phyloP scores from a whole-genome alignment of 2,888 invertebrate species.

The Sinhomidia bicolor region DNA sequence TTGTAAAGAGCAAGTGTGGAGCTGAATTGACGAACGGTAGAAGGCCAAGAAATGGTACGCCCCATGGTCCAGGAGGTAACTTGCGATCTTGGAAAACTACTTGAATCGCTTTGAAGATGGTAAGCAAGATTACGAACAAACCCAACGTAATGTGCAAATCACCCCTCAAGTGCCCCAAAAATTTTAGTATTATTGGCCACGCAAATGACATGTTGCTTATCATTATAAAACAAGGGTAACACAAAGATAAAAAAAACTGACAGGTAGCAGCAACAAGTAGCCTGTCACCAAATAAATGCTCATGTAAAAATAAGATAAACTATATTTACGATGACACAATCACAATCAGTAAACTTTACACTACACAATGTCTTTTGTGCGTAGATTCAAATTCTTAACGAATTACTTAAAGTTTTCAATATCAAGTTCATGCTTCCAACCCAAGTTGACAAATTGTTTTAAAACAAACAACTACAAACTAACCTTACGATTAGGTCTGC shows the following conservation, averaged over 20 bases:
- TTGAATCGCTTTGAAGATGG: slow-evolving; percentile 72
- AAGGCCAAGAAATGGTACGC: slow-evolving; percentile 92
- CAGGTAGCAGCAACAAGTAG: background rate
- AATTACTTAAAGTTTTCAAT: background rate
- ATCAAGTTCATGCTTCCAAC: slow-evolving; percentile 6
- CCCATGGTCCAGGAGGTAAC: slow-evolving; percentile 94
- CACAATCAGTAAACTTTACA: background rate
- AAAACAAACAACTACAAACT: background rate
- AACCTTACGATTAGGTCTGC: background rate
- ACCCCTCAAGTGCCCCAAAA: slow-evolving; percentile 56
- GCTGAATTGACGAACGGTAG: slow-evolving; percentile 89
- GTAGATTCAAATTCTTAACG: background rate
- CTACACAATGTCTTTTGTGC: background rate
- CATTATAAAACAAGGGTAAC: slow-evolving; percentile 1
- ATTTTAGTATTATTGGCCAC: slow-evolving; percentile 47
- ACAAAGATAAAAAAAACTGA: background rate
- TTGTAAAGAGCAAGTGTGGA: slow-evolving; percentile 90
- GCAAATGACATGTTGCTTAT: slow-evolving; percentile 53
- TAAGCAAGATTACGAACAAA: slow-evolving; percentile 69
- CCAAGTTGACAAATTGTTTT: background rate
- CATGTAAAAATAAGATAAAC: too few species aligned
- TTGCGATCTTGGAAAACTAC: slow-evolving; percentile 68
- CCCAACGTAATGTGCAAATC: slow-evolving; percentile 72
- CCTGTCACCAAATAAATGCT: background rate
- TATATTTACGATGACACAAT: slow-evolving; percentile 3